phyloP scores from a whole-genome alignment of 2,888 invertebrate species.

The Ischnus inquisitorius region DNA sequence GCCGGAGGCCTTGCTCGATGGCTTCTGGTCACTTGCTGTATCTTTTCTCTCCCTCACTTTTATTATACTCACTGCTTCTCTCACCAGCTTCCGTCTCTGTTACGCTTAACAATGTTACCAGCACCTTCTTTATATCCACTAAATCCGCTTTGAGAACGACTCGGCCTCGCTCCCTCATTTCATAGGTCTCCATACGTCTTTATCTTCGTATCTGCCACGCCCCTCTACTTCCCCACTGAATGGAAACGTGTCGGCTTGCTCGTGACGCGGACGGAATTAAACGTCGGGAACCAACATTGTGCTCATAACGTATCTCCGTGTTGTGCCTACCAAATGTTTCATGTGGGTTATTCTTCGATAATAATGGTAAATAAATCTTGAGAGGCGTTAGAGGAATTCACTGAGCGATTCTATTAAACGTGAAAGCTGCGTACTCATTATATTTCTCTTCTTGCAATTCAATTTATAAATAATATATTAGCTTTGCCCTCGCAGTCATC shows the following conservation, averaged over 20 bases:
- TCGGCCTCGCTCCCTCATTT: conserved; percentile 37
- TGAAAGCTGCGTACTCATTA: neutral
- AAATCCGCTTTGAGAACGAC: conserved; percentile 28
- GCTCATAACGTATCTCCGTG: neutral
- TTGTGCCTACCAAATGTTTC: neutral
- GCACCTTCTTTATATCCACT: conserved; percentile 57
- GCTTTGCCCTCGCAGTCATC: neutral
- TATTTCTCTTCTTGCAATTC: too few relatives aligned
- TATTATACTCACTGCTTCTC: conserved; percentile 38
- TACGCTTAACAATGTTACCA: conserved; percentile 41
- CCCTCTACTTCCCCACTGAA: conserved; percentile 42
- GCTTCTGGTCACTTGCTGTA: conserved; percentile 53
- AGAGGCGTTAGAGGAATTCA: neutral
- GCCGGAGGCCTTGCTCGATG: conserved; percentile 41
- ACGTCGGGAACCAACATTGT: neutral
- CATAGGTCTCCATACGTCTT: conserved; percentile 46
- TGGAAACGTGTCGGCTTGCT: conserved; percentile 12
- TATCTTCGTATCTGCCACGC: conserved; percentile 53
- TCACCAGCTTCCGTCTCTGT: conserved; percentile 11
- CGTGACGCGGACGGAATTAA: conserved; percentile 1
- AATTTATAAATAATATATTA: neutral
- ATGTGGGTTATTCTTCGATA: neutral
- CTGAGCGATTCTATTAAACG: neutral
- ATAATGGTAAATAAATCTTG: neutral
- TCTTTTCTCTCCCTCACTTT: conserved; percentile 31